Evolutionary conservation across 1,140 invertebrate genomes (phyloP), one percentile per base, ranked within the genome.

Genomic region (Drosophila erecta): DNA sequence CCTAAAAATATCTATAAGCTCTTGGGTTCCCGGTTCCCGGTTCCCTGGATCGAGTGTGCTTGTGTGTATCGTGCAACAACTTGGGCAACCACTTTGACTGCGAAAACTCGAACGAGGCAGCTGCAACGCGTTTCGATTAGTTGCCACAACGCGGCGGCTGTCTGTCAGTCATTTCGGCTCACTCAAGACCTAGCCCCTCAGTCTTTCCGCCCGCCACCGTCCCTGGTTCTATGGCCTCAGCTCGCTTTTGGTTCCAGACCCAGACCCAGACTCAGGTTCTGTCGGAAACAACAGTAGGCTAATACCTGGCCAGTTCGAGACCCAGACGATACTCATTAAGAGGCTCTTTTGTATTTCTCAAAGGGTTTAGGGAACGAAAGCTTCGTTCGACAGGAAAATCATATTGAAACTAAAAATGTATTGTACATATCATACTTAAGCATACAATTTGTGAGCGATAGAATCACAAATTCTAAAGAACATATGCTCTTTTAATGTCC

Each of bases 91-190:
- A 85, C 81, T 79, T 84, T 84, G 81, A 74, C 43, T 74, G 76
- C 56, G 76, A 70, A 41, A 70, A 70, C 64, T 50, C 67, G 67
- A 56, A 70, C 64, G 64, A 59, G 75, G 84, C 84, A 87, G 84
- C 84, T 89, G 84, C 84, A 87, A 87, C 84, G 79, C 84, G 84
- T 84, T 89, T 87, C 84, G 84, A 89, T 87, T 89, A 89, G 84
- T 84, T 79, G 84, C 72, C 80, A 71, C 76, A 62, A 62, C 79
- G 57, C 37, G 74, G 43, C 73, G 73, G 55, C 55, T 71, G 64
- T 65, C 73, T 65, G 67, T 81, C 81, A 55, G 74, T 77, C 67
- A 62, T 62, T 41, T 62, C 64, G 58, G 58, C 38, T 62, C 60
- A 44, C 60, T 80, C 77, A 41, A 81, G 79, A 66, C 77, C 64